Base-by-base conservation (phyloP, 92 coral and sea anemone species). In the Parazoanthus darwini region DNA sequence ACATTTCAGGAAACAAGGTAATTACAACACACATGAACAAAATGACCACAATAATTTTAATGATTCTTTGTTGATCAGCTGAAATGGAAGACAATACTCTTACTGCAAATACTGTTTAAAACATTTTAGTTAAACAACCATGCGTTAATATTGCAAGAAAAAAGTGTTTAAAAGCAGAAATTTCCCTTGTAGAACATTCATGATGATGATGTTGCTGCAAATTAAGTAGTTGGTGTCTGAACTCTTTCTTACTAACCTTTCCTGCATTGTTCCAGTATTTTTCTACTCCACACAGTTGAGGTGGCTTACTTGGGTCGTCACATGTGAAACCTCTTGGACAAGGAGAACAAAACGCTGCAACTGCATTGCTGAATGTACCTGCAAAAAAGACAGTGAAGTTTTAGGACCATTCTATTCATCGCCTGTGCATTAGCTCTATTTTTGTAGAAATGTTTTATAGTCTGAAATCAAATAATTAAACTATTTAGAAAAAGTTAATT, bases 231-330 rank as follows among this genome's bases (percentile, higher is more conserved):
- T 46, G 51, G 0, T 46, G 51, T 46, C 6, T 6, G 51, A 46
- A 3, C 9, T 46, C 51, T 46, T 46, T 46, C 51, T 23, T 36
- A 42, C 92, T 81, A 88, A 96, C 99, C 95, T 89, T 93, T 81
- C 94, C 99, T 76, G 92, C 99, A 86, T 96, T 96, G 88, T 90
- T 96, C 99, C 99, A 96, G 79, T 95, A 95, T 11, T 92, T 86
- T 46, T 92, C 75, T 78, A 92, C 86, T 54, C 91, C 3, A 63
- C 99, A 96, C 33, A 93, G 81, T 67, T 89, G 92, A 25, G 98
- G 99, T n/a, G 86, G 36, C 67, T 93, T 86, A 54, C 94, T 90
- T 50, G 99, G 99, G 85, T 96, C 97, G 75, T 95, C 91, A 88
- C 99, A 96, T 1, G 98, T 90, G 77, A 86, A 93, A 54, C 99